phyloP scores from a whole-genome alignment of 1,140 invertebrate genomes.

The Macrocentrus cingulum region DNA sequence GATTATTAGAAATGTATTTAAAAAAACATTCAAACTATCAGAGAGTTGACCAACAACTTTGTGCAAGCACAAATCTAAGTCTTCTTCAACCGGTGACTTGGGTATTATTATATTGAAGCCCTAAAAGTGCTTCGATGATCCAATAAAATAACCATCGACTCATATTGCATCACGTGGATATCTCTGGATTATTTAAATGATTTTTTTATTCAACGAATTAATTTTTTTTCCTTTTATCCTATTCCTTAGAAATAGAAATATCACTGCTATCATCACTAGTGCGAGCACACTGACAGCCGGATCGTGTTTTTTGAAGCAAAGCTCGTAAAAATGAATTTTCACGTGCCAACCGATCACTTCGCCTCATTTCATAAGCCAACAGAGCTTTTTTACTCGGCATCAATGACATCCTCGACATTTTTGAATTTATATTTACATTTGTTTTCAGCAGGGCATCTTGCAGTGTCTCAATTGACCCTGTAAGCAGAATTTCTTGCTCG shows the following conservation, averaged over 20 bases:
- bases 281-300: slow-evolving; percentile 5
- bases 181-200: no score
- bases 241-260: slow-evolving; percentile 3
- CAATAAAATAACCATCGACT: slow-evolving; percentile 12
- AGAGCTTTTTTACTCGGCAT: slow-evolving; percentile 26
- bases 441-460: slow-evolving; percentile 19
- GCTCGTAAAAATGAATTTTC: slow-evolving; percentile 31
- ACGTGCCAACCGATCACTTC: slow-evolving; percentile 26
- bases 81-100: neutral
- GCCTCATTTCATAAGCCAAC: slow-evolving; percentile 23
- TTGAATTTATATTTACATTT: slow-evolving; percentile 15
- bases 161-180: slow-evolving; percentile 10
- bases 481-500: slow-evolving; percentile 29
- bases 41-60: no score
- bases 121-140: slow-evolving; percentile 9
- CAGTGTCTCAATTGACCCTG: slow-evolving; percentile 28
- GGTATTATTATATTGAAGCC: slow-evolving; percentile 25
- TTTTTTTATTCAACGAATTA: no score
- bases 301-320: slow-evolving; percentile 22
- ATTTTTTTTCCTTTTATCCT: no score
- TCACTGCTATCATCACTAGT: neutral
- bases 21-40: no score
- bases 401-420: slow-evolving; percentile 20
- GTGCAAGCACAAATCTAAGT: slow-evolving; percentile 23
- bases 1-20: no score